phyloP scores from a whole-genome alignment of 2,113 vertebrate genomes.

The Castor canadensis region DNA sequence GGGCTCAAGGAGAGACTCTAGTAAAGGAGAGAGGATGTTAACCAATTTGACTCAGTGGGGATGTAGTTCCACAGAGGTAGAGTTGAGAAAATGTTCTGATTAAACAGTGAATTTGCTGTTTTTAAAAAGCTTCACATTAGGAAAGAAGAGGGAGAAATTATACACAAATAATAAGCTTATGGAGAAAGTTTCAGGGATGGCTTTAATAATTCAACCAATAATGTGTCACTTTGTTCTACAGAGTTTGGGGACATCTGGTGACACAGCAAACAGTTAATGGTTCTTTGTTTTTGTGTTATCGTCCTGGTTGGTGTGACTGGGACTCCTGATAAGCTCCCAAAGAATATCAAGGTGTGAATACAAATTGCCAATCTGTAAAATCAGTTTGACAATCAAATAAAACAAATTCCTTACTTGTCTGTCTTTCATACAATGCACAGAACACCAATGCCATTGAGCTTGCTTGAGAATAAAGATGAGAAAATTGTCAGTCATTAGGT shows the following conservation, averaged over 20 bases:
- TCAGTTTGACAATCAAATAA: slow-evolving; percentile 66
- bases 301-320: slow-evolving; percentile 30
- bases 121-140: not conserved
- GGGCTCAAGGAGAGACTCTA: not conserved
- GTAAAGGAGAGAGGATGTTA: not conserved
- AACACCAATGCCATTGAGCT: slow-evolving; percentile 48
- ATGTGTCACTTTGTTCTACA: slow-evolving; percentile 1
- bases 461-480: slow-evolving; percentile 75
- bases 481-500: slow-evolving; percentile 69
- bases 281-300: slow-evolving; percentile 53
- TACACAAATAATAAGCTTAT: not conserved
- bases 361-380: slow-evolving; percentile 71
- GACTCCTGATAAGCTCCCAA: slow-evolving; percentile 34
- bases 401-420: slow-evolving; percentile 65
- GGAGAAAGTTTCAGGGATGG: slow-evolving; percentile 1
- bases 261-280: slow-evolving; percentile 14
- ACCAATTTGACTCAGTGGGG: not conserved
- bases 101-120: slow-evolving; percentile 1
- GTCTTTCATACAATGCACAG: slow-evolving; percentile 49
- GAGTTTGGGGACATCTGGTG: not conserved
- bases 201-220: slow-evolving; percentile 34
- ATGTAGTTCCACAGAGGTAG: not conserved
- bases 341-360: slow-evolving; percentile 73
- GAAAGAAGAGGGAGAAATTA: not conserved
- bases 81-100: slow-evolving; percentile 35